These are phyloP conservation scores for Dendrocopos noguchii DNA, from an alignment of 2,113 vertebrate species.

Conservation along the genomic window DNA sequence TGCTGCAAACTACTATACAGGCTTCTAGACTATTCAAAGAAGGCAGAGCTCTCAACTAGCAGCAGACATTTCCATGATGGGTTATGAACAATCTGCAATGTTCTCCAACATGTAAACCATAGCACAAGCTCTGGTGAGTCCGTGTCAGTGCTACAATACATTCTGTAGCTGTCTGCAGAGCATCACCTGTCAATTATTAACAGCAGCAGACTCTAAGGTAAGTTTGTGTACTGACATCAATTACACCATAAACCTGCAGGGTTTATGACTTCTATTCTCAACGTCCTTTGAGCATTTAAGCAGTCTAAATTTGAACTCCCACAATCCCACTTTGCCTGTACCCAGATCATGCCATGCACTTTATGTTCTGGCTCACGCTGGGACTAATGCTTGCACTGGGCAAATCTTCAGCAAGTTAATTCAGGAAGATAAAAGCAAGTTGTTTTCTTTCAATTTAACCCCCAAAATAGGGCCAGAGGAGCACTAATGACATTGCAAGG, in stretches of 20 bases:
- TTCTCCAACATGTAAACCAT: neutral
- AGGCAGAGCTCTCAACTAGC: fast-evolving
- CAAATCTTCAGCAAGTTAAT: neutral
- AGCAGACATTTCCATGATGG: fast-evolving
- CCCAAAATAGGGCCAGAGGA: neutral
- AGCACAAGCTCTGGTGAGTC: neutral
- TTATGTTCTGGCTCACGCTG: fast-evolving
- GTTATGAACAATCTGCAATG: neutral
- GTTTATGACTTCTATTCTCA: neutral
- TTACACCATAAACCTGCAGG: neutral
- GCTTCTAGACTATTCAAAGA: fast-evolving
- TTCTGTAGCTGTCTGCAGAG: neutral
- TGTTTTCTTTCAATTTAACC: neutral
- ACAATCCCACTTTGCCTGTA: neutral
- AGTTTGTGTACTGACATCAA: neutral
- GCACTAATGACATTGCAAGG: neutral
- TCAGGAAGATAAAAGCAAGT: neutral
- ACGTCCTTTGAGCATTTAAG: neutral
- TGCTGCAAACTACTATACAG: neutral
- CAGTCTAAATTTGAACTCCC: neutral
- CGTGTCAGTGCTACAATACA: neutral
- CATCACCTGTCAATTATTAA: neutral
- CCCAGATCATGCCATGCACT: neutral
- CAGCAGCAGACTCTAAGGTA: neutral
- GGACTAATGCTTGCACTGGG: neutral